Base-by-base conservation (phyloP, 2,888 invertebrate genomes). In the Xestoiulus laeticollis region DNA sequence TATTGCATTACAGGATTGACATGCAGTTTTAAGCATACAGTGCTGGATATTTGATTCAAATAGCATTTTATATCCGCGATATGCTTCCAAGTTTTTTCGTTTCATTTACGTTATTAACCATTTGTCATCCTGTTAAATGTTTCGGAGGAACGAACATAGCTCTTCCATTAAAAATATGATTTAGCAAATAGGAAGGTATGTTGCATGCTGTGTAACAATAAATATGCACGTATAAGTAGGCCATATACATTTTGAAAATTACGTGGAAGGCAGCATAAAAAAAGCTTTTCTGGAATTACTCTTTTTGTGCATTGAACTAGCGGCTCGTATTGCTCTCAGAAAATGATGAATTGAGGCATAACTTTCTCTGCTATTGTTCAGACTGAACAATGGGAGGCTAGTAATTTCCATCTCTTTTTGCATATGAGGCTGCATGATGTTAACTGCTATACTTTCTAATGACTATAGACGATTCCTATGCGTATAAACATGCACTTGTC, bases 251-350 rank as follows among this genome's bases (percentile, higher is more conserved):
- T n/a, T 59, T 59, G n/a, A 59, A 59, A 19, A n/a, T 59, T 59
- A 59, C 59, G n/a, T 59, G 4, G 59, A 59, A 59, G 59, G n/a
- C 19, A 59, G 19, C 59, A 59, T 19, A 59, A 59, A n/a, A n/a
- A 59, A 59, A 59, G 59, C 59, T 59, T 59, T 59, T n/a, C 59
- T 59, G 59, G 59, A 59, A 59, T 59, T 59, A 59, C 59, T 59
- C 59, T 59, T 59, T 59, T 19, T 59, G 59, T n/a, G 59, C 14
- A 59, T 59, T n/a, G 59, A 59, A 48, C 48, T 19, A 48, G 48
- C 14, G 48, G 48, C 38, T 38, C 38, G 48, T 48, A 48, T 48
- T 48, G 0, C 48, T 48, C 59, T 59, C 59, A n/a, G 59, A 19
- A 59, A 59, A 59, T 59, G 59, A 59, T 59, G 59, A 59, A 59